Percentiles rank a stretch among this genome's conserved stretches.
These are phyloP conservation scores for Phyllostomus discolor DNA, from an alignment of 2,113 vertebrate species.

Conservation along the genomic window DNA sequence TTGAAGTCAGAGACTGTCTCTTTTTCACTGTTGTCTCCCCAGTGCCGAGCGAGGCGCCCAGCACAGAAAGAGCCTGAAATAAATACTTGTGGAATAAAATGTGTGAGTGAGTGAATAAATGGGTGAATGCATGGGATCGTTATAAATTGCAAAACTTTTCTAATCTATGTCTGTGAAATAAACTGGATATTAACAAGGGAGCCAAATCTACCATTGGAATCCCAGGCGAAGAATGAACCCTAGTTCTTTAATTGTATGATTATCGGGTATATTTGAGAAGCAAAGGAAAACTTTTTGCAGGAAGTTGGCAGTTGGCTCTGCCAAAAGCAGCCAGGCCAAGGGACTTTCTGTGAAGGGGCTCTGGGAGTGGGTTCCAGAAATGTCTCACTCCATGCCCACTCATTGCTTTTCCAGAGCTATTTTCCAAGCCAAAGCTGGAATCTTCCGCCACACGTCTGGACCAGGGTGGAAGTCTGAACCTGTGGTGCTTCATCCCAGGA, in stretches of 20 bases:
- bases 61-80: neutral
- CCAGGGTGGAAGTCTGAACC: neutral
- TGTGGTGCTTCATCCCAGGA: constrained; percentile 54
- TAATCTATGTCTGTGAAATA: neutral
- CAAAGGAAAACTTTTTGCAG: neutral
- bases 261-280: neutral
- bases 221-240: neutral
- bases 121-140: neutral
- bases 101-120: neutral
- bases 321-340: neutral
- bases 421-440: constrained; percentile 63
- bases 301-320: neutral
- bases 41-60: neutral
- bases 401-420: constrained; percentile 61
- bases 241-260: neutral
- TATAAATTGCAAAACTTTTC: neutral
- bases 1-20: neutral
- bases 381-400: neutral
- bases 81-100: neutral
- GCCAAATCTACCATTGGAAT: neutral
- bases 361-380: neutral
- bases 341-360: neutral
- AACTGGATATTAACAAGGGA: neutral
- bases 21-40: neutral
- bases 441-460: constrained; percentile 33